Conservation (phyloP, 2,797 vertebrate species). For the Enteromius trimaculatus region DNA sequence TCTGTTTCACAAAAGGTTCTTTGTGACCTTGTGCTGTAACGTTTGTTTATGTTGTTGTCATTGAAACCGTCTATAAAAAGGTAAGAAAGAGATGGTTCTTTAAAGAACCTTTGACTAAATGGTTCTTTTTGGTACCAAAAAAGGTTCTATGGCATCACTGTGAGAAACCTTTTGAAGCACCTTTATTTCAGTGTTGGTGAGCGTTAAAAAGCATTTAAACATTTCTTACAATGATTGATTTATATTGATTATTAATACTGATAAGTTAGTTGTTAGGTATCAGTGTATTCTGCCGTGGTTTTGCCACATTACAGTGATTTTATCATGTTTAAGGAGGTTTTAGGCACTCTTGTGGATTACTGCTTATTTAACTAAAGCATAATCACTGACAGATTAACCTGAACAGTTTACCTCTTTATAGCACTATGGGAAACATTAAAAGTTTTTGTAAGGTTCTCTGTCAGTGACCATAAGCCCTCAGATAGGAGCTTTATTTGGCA, state of each 20-base stretch:
- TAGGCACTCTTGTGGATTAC: neutral
- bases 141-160: too few relatives aligned
- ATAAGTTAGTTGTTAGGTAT: neutral
- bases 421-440: neutral
- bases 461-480: constrained; percentile 14
- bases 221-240: neutral
- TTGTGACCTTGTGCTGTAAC: too few relatives aligned
- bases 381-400: neutral
- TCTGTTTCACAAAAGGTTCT: too few relatives aligned
- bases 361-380: neutral
- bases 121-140: too few relatives aligned
- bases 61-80: too few relatives aligned
- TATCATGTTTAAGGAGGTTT: neutral
- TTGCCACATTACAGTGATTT: neutral
- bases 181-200: neutral
- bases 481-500: neutral
- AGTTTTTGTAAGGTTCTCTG: neutral
- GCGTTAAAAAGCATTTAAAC: too few relatives aligned
- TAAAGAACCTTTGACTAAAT: too few relatives aligned
- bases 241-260: neutral
- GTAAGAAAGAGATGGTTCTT: too few relatives aligned
- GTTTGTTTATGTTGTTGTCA: too few relatives aligned
- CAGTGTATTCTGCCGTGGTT: neutral
- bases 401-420: neutral
- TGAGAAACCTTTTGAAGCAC: too few relatives aligned